A percentile compares a stretch with the other conserved stretches of the same genome.
Evolutionary conservation across 2,797 vertebrate genomes (phyloP).

Genomic region (Paramormyrops hopkinsi): DNA sequence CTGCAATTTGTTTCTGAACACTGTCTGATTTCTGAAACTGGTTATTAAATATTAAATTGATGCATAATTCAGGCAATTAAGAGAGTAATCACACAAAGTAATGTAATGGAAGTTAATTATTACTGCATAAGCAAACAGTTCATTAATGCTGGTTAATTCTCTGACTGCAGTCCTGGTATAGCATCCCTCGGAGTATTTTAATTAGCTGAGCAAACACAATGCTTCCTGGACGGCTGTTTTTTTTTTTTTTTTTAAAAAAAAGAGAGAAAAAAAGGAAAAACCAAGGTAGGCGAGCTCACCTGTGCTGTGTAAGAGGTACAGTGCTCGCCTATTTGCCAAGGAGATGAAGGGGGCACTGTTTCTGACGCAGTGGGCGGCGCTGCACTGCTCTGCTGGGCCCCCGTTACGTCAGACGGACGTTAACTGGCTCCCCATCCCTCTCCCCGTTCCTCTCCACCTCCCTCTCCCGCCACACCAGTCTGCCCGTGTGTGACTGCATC

Average conservation of each 20-base stretch:
- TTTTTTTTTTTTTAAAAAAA: not conserved
- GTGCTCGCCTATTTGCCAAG: constrained; percentile 33
- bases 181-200: constrained; percentile 83
- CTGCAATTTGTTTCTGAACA: constrained; percentile 99
- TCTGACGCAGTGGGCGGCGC: constrained; percentile 32
- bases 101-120: constrained; percentile 99
- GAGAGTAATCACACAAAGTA: constrained; percentile 99
- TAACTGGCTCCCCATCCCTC: not conserved
- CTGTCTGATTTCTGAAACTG: constrained; percentile 99
- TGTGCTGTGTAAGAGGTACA: constrained; percentile 43
- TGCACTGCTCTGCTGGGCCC: constrained; percentile 16
- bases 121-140: constrained; percentile 99
- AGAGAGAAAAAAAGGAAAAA: constrained; percentile 21
- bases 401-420: constrained; percentile 23
- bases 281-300: constrained; percentile 43
- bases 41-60: constrained; percentile 99
- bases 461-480: not conserved
- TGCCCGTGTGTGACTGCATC: constrained; percentile 13
- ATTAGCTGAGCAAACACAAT: constrained; percentile 71
- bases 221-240: constrained; percentile 58
- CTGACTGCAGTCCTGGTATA: constrained; percentile 98
- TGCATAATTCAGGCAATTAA: constrained; percentile 99
- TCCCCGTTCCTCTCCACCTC: not conserved
- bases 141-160: constrained; percentile 99
- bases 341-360: constrained; percentile 8